Evolutionary conservation across 2,113 vertebrate genomes (phyloP).

Genomic region (Dascyllus trimaculatus): DNA sequence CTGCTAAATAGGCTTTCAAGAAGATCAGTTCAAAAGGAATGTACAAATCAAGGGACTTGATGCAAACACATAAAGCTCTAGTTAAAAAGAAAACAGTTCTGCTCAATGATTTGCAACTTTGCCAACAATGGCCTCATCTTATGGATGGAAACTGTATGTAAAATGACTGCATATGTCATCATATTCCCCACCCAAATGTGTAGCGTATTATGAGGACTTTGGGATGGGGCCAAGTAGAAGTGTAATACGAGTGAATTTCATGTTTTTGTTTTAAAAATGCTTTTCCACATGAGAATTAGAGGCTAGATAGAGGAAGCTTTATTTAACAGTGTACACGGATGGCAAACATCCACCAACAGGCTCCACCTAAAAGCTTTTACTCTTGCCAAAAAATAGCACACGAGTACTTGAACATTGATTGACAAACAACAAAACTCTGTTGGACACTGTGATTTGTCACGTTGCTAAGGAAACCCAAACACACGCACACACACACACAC

Average conservation of each 20-base stretch:
- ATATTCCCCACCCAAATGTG: neutral
- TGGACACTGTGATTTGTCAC: constrained; percentile 23
- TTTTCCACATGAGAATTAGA: neutral
- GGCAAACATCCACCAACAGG: neutral
- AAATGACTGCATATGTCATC: neutral
- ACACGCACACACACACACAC: constrained; percentile 6
- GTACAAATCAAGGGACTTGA: too few species aligned
- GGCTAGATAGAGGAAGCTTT: neutral
- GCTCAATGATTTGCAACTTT: too few species aligned
- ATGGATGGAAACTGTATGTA: too few species aligned
- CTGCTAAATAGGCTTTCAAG: too few species aligned
- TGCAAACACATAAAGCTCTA: too few species aligned
- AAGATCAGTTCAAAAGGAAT: too few species aligned
- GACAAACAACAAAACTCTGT: constrained; percentile 37
- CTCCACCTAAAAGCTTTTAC: constrained; percentile 41
- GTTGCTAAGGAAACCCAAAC: constrained; percentile 53
- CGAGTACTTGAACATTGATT: constrained; percentile 15
- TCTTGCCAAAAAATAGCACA: constrained; percentile 17
- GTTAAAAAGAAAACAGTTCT: too few species aligned
- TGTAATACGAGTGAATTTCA: neutral
- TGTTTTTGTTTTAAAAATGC: neutral
- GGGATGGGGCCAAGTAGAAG: neutral
- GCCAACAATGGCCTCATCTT: too few species aligned
- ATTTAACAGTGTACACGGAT: neutral
- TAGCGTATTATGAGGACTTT: neutral